Conservation (phyloP, 2,113 vertebrate genomes). For the Neolamprologus hecqui region DNA sequence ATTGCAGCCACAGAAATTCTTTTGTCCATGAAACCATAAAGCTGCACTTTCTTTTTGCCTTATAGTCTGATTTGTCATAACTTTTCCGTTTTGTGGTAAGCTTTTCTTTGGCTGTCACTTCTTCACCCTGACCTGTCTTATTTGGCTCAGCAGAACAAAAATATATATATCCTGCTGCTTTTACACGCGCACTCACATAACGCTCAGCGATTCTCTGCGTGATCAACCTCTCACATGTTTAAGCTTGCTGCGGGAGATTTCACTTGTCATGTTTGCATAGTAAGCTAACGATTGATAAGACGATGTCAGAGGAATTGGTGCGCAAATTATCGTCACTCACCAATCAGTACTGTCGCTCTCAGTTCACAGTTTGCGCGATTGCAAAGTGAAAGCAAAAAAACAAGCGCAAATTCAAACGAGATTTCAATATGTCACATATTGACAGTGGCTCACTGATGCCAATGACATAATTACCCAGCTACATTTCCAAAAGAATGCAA, state of each 20-base stretch:
- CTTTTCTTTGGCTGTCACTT: no score
- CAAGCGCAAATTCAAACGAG: neutral
- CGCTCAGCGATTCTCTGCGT: accelerated
- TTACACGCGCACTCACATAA: accelerated
- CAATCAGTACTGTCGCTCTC: accelerated
- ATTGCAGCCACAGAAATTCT: no score
- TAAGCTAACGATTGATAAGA: neutral
- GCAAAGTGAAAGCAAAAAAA: neutral
- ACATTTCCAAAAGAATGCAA: neutral
- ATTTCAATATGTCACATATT: neutral
- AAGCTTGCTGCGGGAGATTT: no score
- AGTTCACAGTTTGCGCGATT: accelerated
- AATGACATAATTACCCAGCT: neutral
- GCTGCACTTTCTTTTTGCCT: no score
- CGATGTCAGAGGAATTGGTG: accelerated
- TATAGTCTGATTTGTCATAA: no score
- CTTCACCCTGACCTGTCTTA: no score
- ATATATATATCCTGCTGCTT: no score
- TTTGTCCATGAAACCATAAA: no score
- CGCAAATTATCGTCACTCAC: accelerated
- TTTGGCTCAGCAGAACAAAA: no score
- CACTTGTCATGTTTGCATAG: neutral
- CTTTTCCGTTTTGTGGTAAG: no score
- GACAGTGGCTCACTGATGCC: neutral
- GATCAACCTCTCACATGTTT: no score